Conservation (phyloP, 2,797 vertebrate genomes). For the Agapornis canus region DNA sequence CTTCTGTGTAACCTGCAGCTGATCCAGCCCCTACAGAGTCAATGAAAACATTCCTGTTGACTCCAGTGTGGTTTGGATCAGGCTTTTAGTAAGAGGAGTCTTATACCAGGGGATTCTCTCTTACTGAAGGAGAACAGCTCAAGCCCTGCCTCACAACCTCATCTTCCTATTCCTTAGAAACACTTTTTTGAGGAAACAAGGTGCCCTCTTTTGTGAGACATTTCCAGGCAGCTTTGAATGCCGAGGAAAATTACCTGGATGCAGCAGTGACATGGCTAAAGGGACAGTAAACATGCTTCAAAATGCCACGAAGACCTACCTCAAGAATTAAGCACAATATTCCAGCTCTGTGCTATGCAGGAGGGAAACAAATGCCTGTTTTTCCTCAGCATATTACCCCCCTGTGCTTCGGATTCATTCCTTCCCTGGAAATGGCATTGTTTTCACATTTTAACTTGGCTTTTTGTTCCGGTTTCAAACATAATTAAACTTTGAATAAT, state of each 20-base stretch:
- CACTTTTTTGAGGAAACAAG: neutral
- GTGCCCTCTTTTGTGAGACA: neutral
- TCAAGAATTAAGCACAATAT: neutral
- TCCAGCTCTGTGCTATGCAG: neutral
- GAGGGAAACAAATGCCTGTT: neutral
- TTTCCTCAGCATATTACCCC: neutral
- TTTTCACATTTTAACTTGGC: neutral
- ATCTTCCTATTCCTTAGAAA: neutral
- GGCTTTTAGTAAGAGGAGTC: neutral
- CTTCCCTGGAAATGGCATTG: neutral
- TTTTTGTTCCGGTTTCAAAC: neutral
- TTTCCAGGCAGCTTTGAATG: neutral
- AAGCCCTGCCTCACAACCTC: neutral
- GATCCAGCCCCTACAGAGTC: neutral
- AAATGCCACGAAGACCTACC: neutral
- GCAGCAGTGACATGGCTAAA: neutral
- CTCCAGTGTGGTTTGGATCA: neutral
- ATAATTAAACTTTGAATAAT: constrained; percentile 57
- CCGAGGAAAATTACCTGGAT: neutral
- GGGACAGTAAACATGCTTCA: neutral
- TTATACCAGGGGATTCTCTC: neutral
- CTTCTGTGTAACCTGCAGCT: neutral
- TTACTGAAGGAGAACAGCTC: neutral
- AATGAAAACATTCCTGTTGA: neutral
- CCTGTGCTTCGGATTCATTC: neutral